A percentile compares a stretch with the other conserved stretches of the same genome.
Conservation (phyloP, 1,140 invertebrate species). For the Drosophila azteca region DNA sequence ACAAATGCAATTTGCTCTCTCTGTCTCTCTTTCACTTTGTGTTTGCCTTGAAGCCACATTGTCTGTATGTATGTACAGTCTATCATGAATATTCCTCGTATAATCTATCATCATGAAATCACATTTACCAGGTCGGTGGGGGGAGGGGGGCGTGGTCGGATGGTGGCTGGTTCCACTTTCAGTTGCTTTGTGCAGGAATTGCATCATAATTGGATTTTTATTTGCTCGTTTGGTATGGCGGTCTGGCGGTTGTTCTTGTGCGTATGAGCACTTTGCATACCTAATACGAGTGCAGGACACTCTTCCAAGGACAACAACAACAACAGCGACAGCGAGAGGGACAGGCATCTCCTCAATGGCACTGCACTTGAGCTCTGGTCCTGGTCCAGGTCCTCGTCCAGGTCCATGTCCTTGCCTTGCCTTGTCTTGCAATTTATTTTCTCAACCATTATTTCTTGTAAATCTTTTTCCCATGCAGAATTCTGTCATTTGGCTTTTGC, state of each 20-base stretch:
- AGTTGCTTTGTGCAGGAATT: slow-evolving; percentile 20
- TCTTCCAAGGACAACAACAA: too few species aligned
- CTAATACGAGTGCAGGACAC: too few species aligned
- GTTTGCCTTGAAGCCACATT: neutral
- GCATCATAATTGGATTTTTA: slow-evolving; percentile 10
- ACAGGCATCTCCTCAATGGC: slow-evolving; percentile 1
- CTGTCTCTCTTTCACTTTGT: neutral
- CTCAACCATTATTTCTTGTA: slow-evolving; percentile 7
- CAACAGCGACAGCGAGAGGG: too few species aligned
- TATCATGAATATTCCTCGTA: too few species aligned
- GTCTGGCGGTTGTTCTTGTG: neutral
- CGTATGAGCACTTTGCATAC: too few species aligned
- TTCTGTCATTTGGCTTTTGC: slow-evolving; percentile 17
- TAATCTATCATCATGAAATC: neutral
- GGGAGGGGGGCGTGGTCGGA: too few species aligned
- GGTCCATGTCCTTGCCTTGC: slow-evolving; percentile 20
- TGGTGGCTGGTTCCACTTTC: neutral
- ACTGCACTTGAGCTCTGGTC: slow-evolving; percentile 9
- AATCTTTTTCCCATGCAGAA: slow-evolving; percentile 48
- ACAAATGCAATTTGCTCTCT: neutral
- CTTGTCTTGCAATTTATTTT: slow-evolving; percentile 20
- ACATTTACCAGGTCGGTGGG: too few species aligned
- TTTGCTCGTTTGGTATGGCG: slow-evolving; percentile 8
- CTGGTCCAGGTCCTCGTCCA: neutral
- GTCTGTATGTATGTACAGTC: too few species aligned